A percentile compares a stretch with the other conserved stretches of the same genome.
These are phyloP conservation scores for Ruditapes philippinarum DNA, from an alignment of 1,140 invertebrate genomes.

Conservation along the genomic window DNA sequence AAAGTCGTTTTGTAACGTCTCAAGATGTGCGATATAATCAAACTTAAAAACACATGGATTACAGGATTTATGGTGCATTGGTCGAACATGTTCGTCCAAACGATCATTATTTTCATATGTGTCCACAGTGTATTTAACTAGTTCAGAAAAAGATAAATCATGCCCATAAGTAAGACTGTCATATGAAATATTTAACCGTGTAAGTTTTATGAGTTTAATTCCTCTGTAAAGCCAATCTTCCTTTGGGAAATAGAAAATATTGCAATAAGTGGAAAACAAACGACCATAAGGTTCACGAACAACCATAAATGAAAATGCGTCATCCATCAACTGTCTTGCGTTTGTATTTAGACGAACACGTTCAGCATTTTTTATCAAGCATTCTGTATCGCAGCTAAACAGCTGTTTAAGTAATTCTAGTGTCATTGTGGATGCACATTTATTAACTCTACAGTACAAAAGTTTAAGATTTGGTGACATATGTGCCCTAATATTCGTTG, in stretches of 20 bases:
- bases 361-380: neutral
- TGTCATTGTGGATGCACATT: neutral
- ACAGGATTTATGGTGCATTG: neutral
- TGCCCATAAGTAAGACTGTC: neutral
- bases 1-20: neutral
- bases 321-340: neutral
- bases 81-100: neutral
- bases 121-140: neutral
- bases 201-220: neutral
- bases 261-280: neutral
- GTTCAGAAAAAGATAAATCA: neutral
- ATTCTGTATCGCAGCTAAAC: neutral
- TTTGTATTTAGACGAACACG: neutral
- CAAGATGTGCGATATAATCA: neutral
- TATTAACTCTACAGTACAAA: neutral
- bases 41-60: neutral
- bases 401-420: neutral
- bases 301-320: neutral
- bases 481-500: neutral
- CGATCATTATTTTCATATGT: neutral
- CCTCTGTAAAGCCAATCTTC: neutral
- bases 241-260: constrained; percentile 4
- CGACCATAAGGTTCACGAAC: neutral
- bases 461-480: neutral
- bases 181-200: neutral